These are phyloP conservation scores for Kryptolebias ocellatus DNA, from an alignment of 2,797 vertebrate species.

Conservation along the genomic window DNA sequence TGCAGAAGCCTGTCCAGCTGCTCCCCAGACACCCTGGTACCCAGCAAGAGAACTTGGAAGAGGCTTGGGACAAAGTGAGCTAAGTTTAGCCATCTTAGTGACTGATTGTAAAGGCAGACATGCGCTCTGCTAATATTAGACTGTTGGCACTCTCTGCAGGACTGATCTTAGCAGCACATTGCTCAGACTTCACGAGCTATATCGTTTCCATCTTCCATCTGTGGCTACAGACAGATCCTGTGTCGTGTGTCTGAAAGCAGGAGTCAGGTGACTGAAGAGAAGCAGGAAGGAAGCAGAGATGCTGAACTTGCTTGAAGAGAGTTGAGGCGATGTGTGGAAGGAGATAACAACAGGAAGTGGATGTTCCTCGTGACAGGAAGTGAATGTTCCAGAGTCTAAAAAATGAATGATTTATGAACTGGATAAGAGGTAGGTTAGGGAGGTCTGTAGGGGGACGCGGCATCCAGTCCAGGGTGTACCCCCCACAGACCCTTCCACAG, in stretches of 20 bases:
- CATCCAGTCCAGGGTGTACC: too few species aligned
- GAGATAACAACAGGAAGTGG: slow-evolving; percentile 40
- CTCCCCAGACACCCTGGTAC: slow-evolving; percentile 48
- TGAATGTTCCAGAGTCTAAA: neutral
- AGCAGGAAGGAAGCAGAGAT: slow-evolving; percentile 41
- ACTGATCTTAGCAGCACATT: slow-evolving; percentile 59
- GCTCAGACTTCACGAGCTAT: slow-evolving; percentile 42
- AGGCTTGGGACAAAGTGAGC: slow-evolving; percentile 60
- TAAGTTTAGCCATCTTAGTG: slow-evolving; percentile 79
- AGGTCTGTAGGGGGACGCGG: too few species aligned
- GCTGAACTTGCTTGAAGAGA: slow-evolving; percentile 28
- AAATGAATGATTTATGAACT: too few species aligned
- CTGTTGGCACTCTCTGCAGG: slow-evolving; percentile 63
- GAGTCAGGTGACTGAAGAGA: slow-evolving; percentile 60
- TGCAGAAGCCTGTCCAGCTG: slow-evolving; percentile 34
- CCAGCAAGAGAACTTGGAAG: slow-evolving; percentile 54
- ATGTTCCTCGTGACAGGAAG: slow-evolving; percentile 22
- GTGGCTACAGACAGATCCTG: slow-evolving; percentile 22
- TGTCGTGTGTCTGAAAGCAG: slow-evolving; percentile 32
- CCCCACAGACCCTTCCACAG: too few species aligned
- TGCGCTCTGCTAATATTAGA: slow-evolving; percentile 83
- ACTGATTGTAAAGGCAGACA: slow-evolving; percentile 74
- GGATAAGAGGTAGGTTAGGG: too few species aligned
- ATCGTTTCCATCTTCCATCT: slow-evolving; percentile 55
- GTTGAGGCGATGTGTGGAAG: slow-evolving; percentile 39